Conservation (phyloP, 2,797 vertebrate genomes). For the Pangasius macronema region DNA sequence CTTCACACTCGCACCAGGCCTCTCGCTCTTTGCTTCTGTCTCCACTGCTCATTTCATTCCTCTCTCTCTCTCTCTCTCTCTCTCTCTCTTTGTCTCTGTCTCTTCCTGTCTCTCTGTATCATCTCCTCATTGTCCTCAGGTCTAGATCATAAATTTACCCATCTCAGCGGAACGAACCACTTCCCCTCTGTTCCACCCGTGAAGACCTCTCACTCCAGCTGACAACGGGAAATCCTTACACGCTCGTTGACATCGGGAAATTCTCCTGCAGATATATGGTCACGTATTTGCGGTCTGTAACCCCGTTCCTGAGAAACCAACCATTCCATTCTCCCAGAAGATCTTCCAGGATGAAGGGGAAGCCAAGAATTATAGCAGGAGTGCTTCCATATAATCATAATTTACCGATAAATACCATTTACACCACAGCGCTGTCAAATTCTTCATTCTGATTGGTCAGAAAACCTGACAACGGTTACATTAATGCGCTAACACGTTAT, state of each 20-base stretch:
- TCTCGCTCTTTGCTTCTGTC: constrained; percentile 43
- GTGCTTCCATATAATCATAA: background rate
- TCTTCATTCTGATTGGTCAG: background rate
- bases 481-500: background rate
- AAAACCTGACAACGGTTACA: background rate
- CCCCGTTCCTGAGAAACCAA: background rate
- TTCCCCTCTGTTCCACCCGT: constrained; percentile 35
- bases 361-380: background rate
- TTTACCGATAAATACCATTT: constrained; percentile 10
- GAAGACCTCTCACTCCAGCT: constrained; percentile 1
- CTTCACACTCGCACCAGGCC: constrained; percentile 51
- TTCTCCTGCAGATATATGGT: constrained; percentile 13
- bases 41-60: constrained; percentile 29
- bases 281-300: background rate
- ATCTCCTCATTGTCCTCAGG: background rate
- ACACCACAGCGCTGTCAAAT: background rate
- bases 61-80: constrained; percentile 35
- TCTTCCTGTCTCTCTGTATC: constrained; percentile 25
- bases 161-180: constrained; percentile 9
- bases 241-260: constrained; percentile 15
- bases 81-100: constrained; percentile 39
- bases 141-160: constrained; percentile 16
- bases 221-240: constrained; percentile 28
- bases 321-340: constrained; percentile 3
- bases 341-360: constrained; percentile 18